Conservation (phyloP, 2,113 vertebrate genomes). For the Bubo bubo region DNA sequence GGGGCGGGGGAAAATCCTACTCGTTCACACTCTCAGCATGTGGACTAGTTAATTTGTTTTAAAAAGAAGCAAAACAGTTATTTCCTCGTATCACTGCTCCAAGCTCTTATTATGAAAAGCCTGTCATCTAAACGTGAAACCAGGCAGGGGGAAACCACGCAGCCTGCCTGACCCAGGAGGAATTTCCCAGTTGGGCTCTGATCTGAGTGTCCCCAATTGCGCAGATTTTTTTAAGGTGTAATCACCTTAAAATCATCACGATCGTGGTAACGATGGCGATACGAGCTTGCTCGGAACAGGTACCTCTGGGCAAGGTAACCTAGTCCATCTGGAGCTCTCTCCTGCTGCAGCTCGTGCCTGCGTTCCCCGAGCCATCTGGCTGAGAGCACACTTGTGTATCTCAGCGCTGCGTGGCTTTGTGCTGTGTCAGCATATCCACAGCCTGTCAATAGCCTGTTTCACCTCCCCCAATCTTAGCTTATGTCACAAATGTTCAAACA, state of each 20-base stretch:
- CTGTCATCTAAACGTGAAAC: background rate
- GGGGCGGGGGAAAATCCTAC: background rate
- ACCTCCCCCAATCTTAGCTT: background rate
- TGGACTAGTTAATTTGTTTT: background rate
- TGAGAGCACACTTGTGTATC: accelerated
- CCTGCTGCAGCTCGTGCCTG: background rate
- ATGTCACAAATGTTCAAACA: background rate
- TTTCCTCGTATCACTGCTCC: background rate
- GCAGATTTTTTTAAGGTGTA: background rate
- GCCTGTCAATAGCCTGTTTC: background rate
- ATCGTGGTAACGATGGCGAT: accelerated
- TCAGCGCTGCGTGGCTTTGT: background rate
- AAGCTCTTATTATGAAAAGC: background rate
- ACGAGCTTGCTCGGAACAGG: background rate
- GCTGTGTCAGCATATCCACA: background rate
- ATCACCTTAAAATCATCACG: background rate
- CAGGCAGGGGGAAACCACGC: background rate
- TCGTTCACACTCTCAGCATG: accelerated
- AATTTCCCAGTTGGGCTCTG: background rate
- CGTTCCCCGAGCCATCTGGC: background rate
- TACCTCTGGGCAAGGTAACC: background rate
- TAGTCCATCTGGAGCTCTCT: accelerated
- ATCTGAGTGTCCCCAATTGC: background rate
- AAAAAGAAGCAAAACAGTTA: background rate
- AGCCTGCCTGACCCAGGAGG: background rate